Conservation (phyloP, 2,797 vertebrate species). For the Poecile montanus region DNA sequence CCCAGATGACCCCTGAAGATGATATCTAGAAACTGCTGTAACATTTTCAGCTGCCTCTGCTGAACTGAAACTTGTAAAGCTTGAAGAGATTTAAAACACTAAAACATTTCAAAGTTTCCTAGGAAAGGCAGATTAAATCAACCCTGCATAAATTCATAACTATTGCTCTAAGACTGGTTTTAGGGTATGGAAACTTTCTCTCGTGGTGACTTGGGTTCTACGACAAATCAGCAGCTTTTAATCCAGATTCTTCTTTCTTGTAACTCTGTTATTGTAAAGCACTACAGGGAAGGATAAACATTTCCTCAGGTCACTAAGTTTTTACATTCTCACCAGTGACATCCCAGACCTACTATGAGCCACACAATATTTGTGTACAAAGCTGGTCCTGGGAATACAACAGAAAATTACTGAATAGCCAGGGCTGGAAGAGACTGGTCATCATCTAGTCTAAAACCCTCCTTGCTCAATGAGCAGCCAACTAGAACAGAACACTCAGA, state of each 20-base stretch:
- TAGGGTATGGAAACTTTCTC: not conserved
- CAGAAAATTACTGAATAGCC: not conserved
- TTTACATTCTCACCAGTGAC: not conserved
- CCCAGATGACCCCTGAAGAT: not conserved
- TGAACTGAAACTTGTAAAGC: not conserved
- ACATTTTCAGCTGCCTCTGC: not conserved
- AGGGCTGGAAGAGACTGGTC: not conserved
- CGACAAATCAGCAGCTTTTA: not conserved
- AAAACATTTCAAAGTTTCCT: not conserved
- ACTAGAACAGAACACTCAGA: not conserved
- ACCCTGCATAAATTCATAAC: not conserved
- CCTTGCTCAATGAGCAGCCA: not conserved
- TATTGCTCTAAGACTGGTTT: not conserved
- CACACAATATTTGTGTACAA: not conserved
- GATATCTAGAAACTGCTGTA: not conserved
- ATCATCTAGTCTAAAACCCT: not conserved
- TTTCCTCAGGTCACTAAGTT: not conserved
- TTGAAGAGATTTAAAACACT: not conserved
- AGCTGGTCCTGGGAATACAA: not conserved
- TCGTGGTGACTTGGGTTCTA: not conserved
- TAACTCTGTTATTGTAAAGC: not conserved
- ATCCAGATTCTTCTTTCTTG: not conserved
- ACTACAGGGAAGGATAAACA: not conserved
- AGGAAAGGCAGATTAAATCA: not conserved
- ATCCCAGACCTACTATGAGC: not conserved